Conservation (phyloP, 2,888 invertebrate species). For the Idaea straminata region DNA sequence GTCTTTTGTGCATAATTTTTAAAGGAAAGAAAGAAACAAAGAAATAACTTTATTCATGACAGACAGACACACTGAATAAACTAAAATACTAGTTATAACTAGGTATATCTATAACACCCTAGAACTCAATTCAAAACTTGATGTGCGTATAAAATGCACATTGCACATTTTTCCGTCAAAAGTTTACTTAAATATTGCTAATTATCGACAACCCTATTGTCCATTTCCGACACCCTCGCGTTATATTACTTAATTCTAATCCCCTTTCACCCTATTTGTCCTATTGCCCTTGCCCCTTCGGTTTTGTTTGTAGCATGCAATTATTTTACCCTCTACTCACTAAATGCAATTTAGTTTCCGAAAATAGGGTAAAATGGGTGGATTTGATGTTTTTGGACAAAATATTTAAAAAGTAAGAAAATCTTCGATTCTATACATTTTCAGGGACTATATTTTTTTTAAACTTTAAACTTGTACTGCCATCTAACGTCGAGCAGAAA, state of each 20-base stretch:
- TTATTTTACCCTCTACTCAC: neutral
- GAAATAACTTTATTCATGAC: too few relatives aligned
- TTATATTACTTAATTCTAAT: slow-evolving; percentile 17
- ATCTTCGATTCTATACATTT: too few relatives aligned
- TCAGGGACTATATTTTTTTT: neutral
- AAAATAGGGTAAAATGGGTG: too few relatives aligned
- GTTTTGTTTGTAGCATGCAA: slow-evolving; percentile 1
- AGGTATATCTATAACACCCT: too few relatives aligned
- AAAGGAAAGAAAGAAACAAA: too few relatives aligned
- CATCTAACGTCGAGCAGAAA: neutral
- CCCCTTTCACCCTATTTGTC: slow-evolving; percentile 30
- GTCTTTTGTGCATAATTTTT: too few relatives aligned
- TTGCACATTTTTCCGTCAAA: neutral
- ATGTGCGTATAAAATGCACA: neutral
- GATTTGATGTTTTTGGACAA: too few relatives aligned
- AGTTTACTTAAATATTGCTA: slow-evolving; percentile 6
- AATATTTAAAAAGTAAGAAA: too few relatives aligned
- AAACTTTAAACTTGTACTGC: neutral
- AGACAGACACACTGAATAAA: too few relatives aligned
- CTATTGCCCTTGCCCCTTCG: slow-evolving; percentile 34
- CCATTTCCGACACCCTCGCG: neutral
- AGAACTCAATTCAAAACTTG: too few relatives aligned
- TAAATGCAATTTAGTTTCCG: too few relatives aligned
- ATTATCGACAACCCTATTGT: neutral
- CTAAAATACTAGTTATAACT: too few relatives aligned